These are phyloP conservation scores for Blastobasis adustella DNA, from an alignment of 2,888 invertebrate species.

Conservation along the genomic window DNA sequence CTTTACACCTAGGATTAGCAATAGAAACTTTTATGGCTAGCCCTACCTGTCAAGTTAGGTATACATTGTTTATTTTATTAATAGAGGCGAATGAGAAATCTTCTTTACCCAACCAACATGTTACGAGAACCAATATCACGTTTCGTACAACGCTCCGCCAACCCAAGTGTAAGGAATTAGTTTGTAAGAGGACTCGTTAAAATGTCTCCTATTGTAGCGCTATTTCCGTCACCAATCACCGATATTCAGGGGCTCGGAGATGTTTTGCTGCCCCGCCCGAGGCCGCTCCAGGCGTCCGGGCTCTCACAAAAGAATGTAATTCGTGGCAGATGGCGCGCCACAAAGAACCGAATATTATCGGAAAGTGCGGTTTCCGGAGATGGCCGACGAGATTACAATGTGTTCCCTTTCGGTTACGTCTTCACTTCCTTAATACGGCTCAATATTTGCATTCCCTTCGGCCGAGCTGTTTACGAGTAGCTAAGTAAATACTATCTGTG, in stretches of 20 bases:
- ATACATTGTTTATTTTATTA: too few species aligned
- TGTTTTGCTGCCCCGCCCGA: slow-evolving; percentile 18
- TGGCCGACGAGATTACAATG: slow-evolving; percentile 26
- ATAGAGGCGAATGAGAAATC: too few species aligned
- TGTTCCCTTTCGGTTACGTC: slow-evolving; percentile 15
- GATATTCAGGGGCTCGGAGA: slow-evolving; percentile 5
- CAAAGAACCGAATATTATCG: slow-evolving; percentile 46
- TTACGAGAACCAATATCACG: background rate
- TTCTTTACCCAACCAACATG: background rate
- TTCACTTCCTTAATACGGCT: slow-evolving; percentile 2
- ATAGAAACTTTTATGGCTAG: too few species aligned
- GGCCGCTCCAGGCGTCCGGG: slow-evolving; percentile 33
- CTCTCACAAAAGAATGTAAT: slow-evolving; percentile 49
- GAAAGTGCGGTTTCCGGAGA: slow-evolving; percentile 20
- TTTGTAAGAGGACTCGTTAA: background rate
- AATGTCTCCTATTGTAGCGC: background rate
- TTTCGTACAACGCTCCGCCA: background rate
- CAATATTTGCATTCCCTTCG: slow-evolving; percentile 6
- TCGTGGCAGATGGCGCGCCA: slow-evolving; percentile 44
- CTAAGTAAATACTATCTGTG: too few species aligned
- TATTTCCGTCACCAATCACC: background rate
- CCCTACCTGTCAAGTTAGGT: too few species aligned
- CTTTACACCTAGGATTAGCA: too few species aligned
- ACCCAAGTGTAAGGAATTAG: background rate
- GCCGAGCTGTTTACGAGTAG: too few species aligned